Evolutionary conservation across 2,113 vertebrate genomes (phyloP).

Genomic region (Baryphthengus martii): DNA sequence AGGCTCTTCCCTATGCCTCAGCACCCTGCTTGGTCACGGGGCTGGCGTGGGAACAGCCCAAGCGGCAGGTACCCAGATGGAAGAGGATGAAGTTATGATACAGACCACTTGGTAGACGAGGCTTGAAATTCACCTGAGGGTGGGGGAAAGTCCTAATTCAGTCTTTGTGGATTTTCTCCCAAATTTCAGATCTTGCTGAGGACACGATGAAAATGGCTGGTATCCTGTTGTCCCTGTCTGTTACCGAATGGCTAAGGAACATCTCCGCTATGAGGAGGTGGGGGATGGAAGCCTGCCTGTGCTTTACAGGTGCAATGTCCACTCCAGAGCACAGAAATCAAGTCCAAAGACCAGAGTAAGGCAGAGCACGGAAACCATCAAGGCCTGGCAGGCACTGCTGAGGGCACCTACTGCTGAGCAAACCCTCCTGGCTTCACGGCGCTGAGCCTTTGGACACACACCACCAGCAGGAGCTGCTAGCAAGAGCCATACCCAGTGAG

Average conservation of each 20-base stretch:
- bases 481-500: background rate
- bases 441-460: background rate
- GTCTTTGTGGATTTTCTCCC: background rate
- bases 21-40: background rate
- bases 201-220: background rate
- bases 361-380: background rate
- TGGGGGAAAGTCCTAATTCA: background rate
- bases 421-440: rapidly evolving
- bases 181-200: background rate
- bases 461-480: background rate
- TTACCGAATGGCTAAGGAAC: background rate
- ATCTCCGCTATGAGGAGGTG: background rate
- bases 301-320: background rate
- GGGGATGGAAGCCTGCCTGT: background rate
- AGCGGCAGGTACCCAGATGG: background rate
- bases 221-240: background rate
- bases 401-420: background rate
- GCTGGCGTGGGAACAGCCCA: background rate
- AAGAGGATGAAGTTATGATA: background rate
- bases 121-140: background rate
- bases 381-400: rapidly evolving
- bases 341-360: background rate
- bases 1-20: background rate
- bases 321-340: background rate
- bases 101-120: background rate